Conservation (phyloP, 1,140 invertebrate genomes). For the Metaphire vulgaris region DNA sequence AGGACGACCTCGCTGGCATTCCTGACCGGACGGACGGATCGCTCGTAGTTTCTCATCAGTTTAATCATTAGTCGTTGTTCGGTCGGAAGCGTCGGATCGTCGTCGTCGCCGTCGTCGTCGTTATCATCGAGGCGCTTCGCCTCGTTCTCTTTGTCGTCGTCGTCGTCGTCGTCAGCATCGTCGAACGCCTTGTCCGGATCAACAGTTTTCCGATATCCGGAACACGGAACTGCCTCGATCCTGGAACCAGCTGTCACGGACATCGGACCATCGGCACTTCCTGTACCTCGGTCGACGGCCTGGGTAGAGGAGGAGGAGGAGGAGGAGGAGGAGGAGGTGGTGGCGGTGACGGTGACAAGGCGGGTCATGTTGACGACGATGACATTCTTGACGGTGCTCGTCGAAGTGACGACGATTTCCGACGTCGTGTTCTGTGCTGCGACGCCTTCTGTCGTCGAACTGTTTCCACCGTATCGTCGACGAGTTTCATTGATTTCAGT, state of each 20-base stretch:
- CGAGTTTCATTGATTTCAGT: background rate
- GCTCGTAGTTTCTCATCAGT: slow-evolving; percentile 33
- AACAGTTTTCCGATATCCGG: background rate
- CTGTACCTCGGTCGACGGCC: no score
- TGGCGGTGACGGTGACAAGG: background rate
- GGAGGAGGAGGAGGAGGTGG: background rate
- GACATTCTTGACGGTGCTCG: background rate
- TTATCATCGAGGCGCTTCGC: background rate
- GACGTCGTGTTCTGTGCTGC: background rate
- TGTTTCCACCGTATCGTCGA: no score
- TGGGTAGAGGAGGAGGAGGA: background rate
- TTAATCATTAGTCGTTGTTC: background rate
- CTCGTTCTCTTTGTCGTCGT: no score
- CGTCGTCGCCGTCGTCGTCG: background rate
- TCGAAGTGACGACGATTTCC: background rate
- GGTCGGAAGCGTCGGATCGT: background rate
- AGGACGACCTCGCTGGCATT: slow-evolving; percentile 37
- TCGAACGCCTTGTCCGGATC: background rate
- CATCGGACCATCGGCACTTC: no score
- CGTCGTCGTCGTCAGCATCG: background rate
- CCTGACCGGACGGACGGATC: slow-evolving; percentile 37
- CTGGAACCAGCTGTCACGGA: no score
- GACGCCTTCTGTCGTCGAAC: no score
- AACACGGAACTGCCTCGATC: no score
- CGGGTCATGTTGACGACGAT: background rate